Conservation (phyloP, 2,113 vertebrate genomes). For the Procavia capensis region DNA sequence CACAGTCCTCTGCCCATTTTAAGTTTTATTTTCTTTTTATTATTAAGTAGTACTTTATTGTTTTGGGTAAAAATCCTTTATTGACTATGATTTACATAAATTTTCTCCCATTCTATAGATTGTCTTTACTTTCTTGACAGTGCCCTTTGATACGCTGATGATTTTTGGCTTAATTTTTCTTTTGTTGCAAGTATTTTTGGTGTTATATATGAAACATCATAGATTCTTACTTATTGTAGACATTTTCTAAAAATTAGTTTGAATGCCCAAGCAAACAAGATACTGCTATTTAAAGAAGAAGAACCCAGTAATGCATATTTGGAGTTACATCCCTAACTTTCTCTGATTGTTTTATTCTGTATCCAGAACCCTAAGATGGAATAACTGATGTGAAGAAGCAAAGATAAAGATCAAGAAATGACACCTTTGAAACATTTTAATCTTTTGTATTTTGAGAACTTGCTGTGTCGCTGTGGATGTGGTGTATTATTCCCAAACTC, state of each 20-base stretch:
- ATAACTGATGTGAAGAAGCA: slow-evolving; percentile 35
- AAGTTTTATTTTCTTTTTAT: background rate
- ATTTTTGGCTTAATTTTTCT: slow-evolving; percentile 3
- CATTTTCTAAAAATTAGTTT: slow-evolving; percentile 2
- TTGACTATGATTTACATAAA: background rate
- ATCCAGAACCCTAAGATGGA: background rate
- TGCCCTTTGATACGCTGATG: background rate
- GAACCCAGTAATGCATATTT: background rate
- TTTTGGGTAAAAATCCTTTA: background rate
- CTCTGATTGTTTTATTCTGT: background rate
- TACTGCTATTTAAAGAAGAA: slow-evolving; percentile 52
- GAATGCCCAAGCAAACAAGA: background rate
- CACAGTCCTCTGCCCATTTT: slow-evolving; percentile 21
- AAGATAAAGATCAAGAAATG: slow-evolving; percentile 27
- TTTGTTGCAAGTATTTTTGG: background rate
- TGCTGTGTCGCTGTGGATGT: background rate
- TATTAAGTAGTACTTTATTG: slow-evolving; percentile 10
- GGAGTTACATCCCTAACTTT: background rate
- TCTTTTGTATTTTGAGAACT: background rate
- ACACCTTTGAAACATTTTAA: slow-evolving; percentile 33
- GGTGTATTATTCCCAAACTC: slow-evolving; percentile 41
- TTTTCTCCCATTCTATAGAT: background rate
- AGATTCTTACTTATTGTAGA: slow-evolving; percentile 26
- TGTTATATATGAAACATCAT: background rate
- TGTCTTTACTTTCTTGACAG: too few species aligned